Evolutionary conservation across 2,888 invertebrate species (phyloP).

Genomic region (Acanthosepion lycidas): DNA sequence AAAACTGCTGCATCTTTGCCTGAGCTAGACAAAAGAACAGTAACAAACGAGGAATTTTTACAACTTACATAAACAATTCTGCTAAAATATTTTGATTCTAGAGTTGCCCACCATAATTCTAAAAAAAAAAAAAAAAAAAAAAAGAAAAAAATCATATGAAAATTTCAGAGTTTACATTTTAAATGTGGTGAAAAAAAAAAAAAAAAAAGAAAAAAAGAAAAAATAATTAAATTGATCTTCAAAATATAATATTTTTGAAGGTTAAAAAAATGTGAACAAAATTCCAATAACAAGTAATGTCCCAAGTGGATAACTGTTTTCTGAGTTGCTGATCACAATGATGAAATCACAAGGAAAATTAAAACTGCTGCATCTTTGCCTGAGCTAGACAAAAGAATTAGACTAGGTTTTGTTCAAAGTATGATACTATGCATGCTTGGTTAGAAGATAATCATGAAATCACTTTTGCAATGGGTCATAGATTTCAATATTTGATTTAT

Average conservation of each 20-base stretch:
- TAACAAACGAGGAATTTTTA: neutral
- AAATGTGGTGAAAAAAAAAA: neutral
- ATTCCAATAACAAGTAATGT: neutral
- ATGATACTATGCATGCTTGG: no score
- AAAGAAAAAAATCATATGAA: constrained; percentile 38
- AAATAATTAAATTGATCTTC: neutral
- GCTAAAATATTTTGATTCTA: constrained; percentile 64
- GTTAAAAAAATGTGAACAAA: neutral
- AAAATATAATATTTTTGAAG: neutral
- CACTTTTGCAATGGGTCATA: no score
- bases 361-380: no score
- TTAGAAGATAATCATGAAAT: no score
- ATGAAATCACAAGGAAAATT: no score
- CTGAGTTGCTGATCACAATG: no score
- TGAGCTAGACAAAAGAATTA: no score
- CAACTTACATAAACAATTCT: constrained; percentile 68
- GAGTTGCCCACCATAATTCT: constrained; percentile 71
- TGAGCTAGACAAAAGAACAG: neutral
- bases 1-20: no score
- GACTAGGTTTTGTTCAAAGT: no score
- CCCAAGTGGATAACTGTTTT: no score
- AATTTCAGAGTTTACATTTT: neutral
- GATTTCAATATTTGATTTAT: no score
- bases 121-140: constrained; percentile 47
- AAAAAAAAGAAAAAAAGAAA: neutral